Evolutionary conservation across 2,113 vertebrate genomes (phyloP), one percentile per base, ranked within the genome.

Genomic region (Cebidichthys violaceus): DNA sequence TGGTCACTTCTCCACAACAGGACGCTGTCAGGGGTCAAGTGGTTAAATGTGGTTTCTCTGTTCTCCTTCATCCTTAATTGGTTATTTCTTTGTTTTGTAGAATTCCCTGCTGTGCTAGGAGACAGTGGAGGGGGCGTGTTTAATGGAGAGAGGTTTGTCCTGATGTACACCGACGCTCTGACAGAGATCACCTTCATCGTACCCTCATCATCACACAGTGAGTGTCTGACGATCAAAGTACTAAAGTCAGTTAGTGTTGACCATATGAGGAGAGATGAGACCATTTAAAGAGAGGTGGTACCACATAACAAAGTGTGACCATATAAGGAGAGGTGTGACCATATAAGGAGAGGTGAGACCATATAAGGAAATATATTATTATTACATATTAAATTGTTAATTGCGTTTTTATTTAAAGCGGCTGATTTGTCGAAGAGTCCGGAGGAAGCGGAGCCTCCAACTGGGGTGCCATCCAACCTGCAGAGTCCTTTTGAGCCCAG

Each of bases 91-190:
- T 69, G n/a, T 68, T 24, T 82, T 22, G 29, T 55, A 90, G 89
- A 81, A 43, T 88, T 88, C 37, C 15, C 2, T 50, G 70, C 62
- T 47, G 84, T 78, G 31, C 66, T 89, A 24, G 79, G 76, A 2
- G 72, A 88, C 64, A 90, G 84, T 9, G 89, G 89, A 59, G 89
- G 89, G 3, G 47, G 47, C 0, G 84, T 84, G 60, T 88, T 90
- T n/a, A 79, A 88, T 0, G 89, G 86, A 35, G 52, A 81, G 15
- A 77, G 5, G 11, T 85, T 81, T 3, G 68, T 87, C 31, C 82
- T 90, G 55, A 83, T 37, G 87, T 81, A 72, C n/a, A n/a, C 39
- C 0, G 70, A 87, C 11, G 59, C 74, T 37, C 77, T 85, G 70
- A 76, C 84, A 1, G 84, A 89, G 37, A 55, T 87, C 67, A 79